Evolutionary conservation across 2,797 vertebrate species (phyloP), one percentile per base, ranked within the genome.

Genomic region (Myoxocephalus aenaeus): DNA sequence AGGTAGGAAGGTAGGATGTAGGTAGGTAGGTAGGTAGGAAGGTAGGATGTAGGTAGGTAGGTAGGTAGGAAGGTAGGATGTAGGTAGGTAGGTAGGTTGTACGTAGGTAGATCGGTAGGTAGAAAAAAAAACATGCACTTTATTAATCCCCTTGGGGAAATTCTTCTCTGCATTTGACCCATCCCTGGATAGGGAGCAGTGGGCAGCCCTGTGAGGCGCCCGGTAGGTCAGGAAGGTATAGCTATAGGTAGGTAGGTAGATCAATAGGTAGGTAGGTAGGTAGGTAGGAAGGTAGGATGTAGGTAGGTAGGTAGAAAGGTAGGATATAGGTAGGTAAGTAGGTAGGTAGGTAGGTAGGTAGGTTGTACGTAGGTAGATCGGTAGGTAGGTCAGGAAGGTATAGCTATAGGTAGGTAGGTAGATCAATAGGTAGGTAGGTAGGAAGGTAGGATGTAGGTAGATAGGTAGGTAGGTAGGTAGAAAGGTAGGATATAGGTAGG

Each of bases 261-360:
- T n/a, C n/a, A n/a, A n/a, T n/a, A n/a, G n/a, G n/a, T 27, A 27
- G 25, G 25, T 27, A 27, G 25, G 25, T 27, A 27, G 25, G 25
- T 27, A 27, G 25, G 25, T 27, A 27, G 25, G 25, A 27, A 27
- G 2, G 25, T 27, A 27, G 25, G 25, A 1, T 27, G 25, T 27
- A 2, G 25, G 2, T 27, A 27, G 25, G 1, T 27, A 27, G 25
- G 34, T 36, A 18, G 51, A 4, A 3, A 22, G 56, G 42, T 48
- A 29, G 14, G 54, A 57, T 12, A 27, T 27, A 27, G 25, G 25
- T 27, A 27, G 25, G 25, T 27, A 27, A 2, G 25, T 27, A 27
- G 25, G n/a, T n/a, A n/a, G n/a, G n/a, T n/a, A 22, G 70, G 70
- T 17, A n/a, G 53, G 65, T 3, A 38, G 54, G 70, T 22, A 7